Base-by-base conservation (phyloP, 2,888 invertebrate genomes). In the Philonicus albiceps region DNA sequence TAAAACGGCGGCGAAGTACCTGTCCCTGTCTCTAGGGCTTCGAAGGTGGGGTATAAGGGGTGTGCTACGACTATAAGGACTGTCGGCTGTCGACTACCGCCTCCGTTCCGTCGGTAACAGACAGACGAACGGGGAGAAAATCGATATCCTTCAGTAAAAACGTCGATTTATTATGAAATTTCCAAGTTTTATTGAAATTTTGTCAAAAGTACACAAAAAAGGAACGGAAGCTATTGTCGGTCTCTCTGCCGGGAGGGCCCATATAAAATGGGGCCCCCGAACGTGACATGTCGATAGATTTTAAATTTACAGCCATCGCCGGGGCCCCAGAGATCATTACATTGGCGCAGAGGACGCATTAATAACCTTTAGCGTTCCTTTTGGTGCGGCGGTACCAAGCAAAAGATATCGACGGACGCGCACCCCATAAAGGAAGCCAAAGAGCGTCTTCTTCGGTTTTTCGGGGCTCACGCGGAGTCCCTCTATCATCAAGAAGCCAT, bases 151-250 rank as follows among this genome's bases (percentile, higher is more conserved):
- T 72, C 40, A 30, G 73, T 43, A 84, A 40, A 84, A 72, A 72
- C 31, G 37, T 73, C 73, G 73, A 84, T 84, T 84, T 84, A 84
- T 84, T 72, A 72, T 73, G 40, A 73, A 84, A 37, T 84, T 84
- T 84, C 72, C 72, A 84, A 73, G 84, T 84, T 84, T 84, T 84
- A 84, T 73, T 73, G 84, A 84, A 73, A 72, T 73, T 84, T 73
- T 81, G 81, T 81, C 55, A 81, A 64, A 22, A 81, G 81, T 81
- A 81, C 19, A 81, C 53, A 55, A 37, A 81, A 81, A 34, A 55
- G 30, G 49, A 55, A 37, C 81, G 81, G 81, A 81, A 81, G 81
- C 64, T 34, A 81, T 81, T 55, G 81, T 30, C 64, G 64, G 27
- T 2, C 16, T 19, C 19, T 19, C 53, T 19, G 55, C 19, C n/a